A percentile compares a stretch with the other conserved stretches of the same genome.
Conservation (phyloP, 2,797 vertebrate genomes). For the Odontamblyopus lacepedii region DNA sequence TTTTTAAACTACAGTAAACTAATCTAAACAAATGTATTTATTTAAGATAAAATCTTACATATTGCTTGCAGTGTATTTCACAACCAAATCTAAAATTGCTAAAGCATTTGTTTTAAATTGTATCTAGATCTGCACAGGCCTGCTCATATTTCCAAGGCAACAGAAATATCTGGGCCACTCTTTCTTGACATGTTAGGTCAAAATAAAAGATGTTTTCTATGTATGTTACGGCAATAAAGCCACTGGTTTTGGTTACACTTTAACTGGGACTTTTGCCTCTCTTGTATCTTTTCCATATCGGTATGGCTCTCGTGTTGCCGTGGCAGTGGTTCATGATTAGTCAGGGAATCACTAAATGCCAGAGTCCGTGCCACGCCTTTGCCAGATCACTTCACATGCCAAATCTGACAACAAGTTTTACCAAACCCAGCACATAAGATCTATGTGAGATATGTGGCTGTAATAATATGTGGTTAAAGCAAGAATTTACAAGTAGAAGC, state of each 20-base stretch:
- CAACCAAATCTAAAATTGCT: background rate
- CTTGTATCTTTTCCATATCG: background rate
- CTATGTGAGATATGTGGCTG: constrained; percentile 11
- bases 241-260: constrained; percentile 50
- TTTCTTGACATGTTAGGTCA: background rate
- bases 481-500: constrained; percentile 1
- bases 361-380: constrained; percentile 15
- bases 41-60: background rate
- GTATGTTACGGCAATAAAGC: constrained; percentile 49
- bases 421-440: constrained; percentile 7
- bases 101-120: background rate
- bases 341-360: constrained; percentile 6
- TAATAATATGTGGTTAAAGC: constrained; percentile 5
- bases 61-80: background rate
- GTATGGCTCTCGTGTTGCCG: background rate
- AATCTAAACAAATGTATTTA: background rate
- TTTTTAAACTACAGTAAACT: background rate
- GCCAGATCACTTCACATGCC: constrained; percentile 12
- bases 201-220: constrained; percentile 33
- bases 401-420: constrained; percentile 10
- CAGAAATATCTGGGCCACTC: background rate
- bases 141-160: background rate
- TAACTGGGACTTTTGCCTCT: constrained; percentile 14
- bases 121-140: too few species aligned
- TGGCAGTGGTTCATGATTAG: constrained; percentile 4